These are phyloP conservation scores for Paralvinella palmiformis DNA, from an alignment of 1,140 invertebrate species.

Conservation along the genomic window DNA sequence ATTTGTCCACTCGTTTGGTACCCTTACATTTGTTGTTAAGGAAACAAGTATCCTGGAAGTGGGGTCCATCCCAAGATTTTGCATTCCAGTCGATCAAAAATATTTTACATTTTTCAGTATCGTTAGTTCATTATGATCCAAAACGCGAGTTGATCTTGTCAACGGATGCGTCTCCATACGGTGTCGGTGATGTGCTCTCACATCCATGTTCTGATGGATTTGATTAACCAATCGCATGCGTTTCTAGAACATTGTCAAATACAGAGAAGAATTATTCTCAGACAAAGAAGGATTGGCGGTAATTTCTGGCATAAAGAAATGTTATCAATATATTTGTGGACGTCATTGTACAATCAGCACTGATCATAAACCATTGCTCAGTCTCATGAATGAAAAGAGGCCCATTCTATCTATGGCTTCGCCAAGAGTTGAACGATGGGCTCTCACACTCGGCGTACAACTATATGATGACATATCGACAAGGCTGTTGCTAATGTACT, in stretches of 20 bases:
- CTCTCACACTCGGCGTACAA: slow-evolving; percentile 38
- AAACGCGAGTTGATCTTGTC: slow-evolving; percentile 27
- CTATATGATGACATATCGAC: slow-evolving; percentile 38
- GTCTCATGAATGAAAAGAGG: slow-evolving; percentile 22
- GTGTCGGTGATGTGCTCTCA: slow-evolving; percentile 39
- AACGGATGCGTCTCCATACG: slow-evolving; percentile 38
- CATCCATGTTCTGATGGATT: slow-evolving; percentile 32
- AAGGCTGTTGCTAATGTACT: slow-evolving; percentile 36
- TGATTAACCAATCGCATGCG: slow-evolving; percentile 42
- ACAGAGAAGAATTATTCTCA: slow-evolving; percentile 49
- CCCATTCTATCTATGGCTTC: slow-evolving; percentile 30
- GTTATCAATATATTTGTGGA: slow-evolving; percentile 50
- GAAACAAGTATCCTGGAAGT: no score
- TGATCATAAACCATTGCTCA: slow-evolving; percentile 50
- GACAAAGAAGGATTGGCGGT: slow-evolving; percentile 53
- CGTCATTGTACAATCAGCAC: slow-evolving; percentile 50
- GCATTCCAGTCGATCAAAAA: no score
- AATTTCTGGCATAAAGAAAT: slow-evolving; percentile 46
- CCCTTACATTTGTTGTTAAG: no score
- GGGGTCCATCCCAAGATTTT: no score
- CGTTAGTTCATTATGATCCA: slow-evolving; percentile 35
- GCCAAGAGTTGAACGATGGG: slow-evolving; percentile 41
- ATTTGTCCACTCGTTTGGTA: no score
- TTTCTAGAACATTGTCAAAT: slow-evolving; percentile 45
- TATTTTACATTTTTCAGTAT: no score